A percentile compares a stretch with the other conserved stretches of the same genome.
phyloP scores from a whole-genome alignment of 2,888 invertebrate species.

The Andrena bicolor region DNA sequence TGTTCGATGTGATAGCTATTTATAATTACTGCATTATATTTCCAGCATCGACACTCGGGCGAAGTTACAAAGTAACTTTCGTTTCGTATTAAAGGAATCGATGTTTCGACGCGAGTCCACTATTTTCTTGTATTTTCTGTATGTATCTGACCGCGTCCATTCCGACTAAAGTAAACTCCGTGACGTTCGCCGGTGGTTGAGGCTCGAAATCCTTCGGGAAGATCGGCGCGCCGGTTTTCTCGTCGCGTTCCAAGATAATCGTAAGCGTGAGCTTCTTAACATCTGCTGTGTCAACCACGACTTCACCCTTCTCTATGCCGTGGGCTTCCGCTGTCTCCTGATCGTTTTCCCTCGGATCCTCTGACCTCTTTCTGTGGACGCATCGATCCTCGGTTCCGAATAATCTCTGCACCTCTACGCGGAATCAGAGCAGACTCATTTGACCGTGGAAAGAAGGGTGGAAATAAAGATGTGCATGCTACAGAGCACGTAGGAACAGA shows the following conservation, averaged over 20 bases:
- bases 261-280: constrained; percentile 71
- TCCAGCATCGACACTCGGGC: background rate
- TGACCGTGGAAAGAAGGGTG: background rate
- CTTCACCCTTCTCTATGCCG: constrained; percentile 60
- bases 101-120: constrained; percentile 29
- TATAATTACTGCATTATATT: background rate
- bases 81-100: constrained; percentile 16
- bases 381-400: background rate
- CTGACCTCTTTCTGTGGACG: background rate
- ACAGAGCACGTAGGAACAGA: too few species aligned
- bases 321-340: background rate
- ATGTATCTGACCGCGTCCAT: constrained; percentile 74
- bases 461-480: background rate
- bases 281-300: constrained; percentile 72
- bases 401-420: background rate
- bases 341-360: background rate
- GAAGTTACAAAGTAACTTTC: background rate
- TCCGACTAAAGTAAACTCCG: constrained; percentile 70
- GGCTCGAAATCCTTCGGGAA: constrained; percentile 73
- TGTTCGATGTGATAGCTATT: background rate
- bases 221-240: constrained; percentile 62
- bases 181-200: constrained; percentile 67
- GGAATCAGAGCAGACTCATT: too few species aligned
- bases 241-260: constrained; percentile 72
- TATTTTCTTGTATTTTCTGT: constrained; percentile 70